A percentile compares a stretch with the other conserved stretches of the same genome.
phyloP scores from a whole-genome alignment of 2,888 invertebrate species.

The Hypomecis atomaria region DNA sequence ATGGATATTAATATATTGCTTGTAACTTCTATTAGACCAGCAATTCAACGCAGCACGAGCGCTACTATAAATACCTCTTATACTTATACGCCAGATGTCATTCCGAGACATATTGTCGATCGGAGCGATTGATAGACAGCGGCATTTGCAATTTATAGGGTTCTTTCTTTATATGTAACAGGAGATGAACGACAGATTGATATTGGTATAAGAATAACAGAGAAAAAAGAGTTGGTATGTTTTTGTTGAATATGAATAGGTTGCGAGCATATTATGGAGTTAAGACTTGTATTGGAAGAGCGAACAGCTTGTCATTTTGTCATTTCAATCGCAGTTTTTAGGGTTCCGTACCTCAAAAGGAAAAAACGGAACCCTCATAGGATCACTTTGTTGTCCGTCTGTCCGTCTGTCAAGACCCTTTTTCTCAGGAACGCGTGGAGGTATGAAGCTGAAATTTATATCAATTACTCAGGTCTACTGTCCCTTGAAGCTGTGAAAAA shows the following conservation, averaged over 20 bases:
- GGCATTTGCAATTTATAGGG: constrained; percentile 35
- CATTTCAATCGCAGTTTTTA: too few relatives aligned
- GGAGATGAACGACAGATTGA: constrained; percentile 11
- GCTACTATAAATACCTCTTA: not conserved
- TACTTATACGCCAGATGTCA: constrained; percentile 45
- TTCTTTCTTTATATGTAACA: constrained; percentile 32
- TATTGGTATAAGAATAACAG: not conserved
- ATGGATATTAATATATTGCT: not conserved
- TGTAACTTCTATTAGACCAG: not conserved
- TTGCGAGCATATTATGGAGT: too few relatives aligned
- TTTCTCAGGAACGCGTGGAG: too few relatives aligned
- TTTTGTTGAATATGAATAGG: not conserved
- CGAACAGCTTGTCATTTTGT: too few relatives aligned
- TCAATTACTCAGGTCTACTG: too few relatives aligned
- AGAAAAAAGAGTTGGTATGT: not conserved
- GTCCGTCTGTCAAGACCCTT: too few relatives aligned
- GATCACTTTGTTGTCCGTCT: too few relatives aligned
- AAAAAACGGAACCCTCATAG: too few relatives aligned
- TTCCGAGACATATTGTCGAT: constrained; percentile 52
- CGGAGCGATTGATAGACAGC: constrained; percentile 50
- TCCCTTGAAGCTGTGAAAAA: too few relatives aligned
- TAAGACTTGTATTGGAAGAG: too few relatives aligned
- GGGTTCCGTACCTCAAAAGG: too few relatives aligned
- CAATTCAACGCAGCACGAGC: not conserved
- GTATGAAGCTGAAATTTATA: too few relatives aligned